These are phyloP conservation scores for Sogatella furcifera DNA, from an alignment of 1,140 invertebrate genomes.

Conservation along the genomic window DNA sequence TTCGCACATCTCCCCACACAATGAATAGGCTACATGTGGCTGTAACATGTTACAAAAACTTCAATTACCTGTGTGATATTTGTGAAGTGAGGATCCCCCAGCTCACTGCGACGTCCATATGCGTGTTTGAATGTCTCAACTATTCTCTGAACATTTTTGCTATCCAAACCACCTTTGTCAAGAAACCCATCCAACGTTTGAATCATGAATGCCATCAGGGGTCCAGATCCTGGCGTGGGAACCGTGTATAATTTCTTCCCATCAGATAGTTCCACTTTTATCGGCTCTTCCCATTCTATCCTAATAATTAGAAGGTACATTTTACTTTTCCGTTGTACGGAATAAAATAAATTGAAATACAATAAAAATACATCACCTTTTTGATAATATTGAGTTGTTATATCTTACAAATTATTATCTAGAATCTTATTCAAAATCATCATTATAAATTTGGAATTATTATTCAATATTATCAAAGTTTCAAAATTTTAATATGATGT, in stretches of 20 bases:
- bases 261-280: constrained; percentile 39
- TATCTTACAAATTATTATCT: too few relatives aligned
- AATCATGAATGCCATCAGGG: constrained; percentile 68
- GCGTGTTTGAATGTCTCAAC: constrained; percentile 90
- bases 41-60: too few relatives aligned
- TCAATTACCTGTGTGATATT: constrained; percentile 18
- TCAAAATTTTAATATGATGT: too few relatives aligned
- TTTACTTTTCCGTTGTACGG: not conserved
- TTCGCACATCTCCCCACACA: too few relatives aligned
- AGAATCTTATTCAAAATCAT: too few relatives aligned
- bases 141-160: constrained; percentile 59
- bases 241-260: constrained; percentile 56
- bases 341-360: too few relatives aligned
- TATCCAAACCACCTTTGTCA: constrained; percentile 30
- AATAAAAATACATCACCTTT: too few relatives aligned
- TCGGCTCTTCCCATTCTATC: constrained; percentile 48
- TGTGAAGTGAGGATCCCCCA: constrained; percentile 65
- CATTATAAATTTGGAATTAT: too few relatives aligned
- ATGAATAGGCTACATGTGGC: too few relatives aligned
- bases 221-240: constrained; percentile 74
- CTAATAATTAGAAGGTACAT: constrained; percentile 35
- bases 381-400: too few relatives aligned
- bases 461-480: too few relatives aligned
- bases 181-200: constrained; percentile 61
- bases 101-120: constrained; percentile 71